Evolutionary conservation across 2,888 invertebrate species (phyloP).

Genomic region (Papilio demoleus): DNA sequence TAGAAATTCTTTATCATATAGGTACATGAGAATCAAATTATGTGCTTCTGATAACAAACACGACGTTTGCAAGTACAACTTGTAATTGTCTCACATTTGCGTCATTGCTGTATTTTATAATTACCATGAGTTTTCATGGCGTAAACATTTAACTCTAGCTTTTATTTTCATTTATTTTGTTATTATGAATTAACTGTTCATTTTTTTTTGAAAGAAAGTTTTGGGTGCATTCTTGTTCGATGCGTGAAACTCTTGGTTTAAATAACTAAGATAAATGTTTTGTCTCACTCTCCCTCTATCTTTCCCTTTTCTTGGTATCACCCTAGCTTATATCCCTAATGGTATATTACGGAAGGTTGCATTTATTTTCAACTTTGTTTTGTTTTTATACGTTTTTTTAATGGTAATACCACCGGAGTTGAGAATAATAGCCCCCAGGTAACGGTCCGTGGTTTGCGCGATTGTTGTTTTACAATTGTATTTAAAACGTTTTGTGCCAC

Average conservation of each 20-base stretch:
- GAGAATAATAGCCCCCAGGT: slow-evolving; percentile 70
- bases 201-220: no score
- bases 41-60: not conserved
- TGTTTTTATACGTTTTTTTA: slow-evolving; percentile 58
- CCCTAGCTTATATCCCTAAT: no score
- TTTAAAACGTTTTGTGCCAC: slow-evolving; percentile 71
- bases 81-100: not conserved
- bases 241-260: no score
- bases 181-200: no score
- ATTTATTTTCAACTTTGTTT: slow-evolving; percentile 72
- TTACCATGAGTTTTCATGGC: no score
- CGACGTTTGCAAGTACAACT: not conserved
- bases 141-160: no score
- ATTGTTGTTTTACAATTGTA: slow-evolving; percentile 67
- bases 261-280: no score
- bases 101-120: not conserved
- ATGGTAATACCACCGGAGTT: slow-evolving; percentile 51
- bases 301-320: no score
- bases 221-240: no score
- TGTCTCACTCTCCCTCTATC: no score
- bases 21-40: not conserved
- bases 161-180: no score
- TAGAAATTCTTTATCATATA: not conserved
- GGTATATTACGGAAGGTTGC: no score
- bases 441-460: slow-evolving; percentile 56